Base-by-base conservation (phyloP, 2,113 vertebrate genomes). In the Thalassarche chlororhynchos region DNA sequence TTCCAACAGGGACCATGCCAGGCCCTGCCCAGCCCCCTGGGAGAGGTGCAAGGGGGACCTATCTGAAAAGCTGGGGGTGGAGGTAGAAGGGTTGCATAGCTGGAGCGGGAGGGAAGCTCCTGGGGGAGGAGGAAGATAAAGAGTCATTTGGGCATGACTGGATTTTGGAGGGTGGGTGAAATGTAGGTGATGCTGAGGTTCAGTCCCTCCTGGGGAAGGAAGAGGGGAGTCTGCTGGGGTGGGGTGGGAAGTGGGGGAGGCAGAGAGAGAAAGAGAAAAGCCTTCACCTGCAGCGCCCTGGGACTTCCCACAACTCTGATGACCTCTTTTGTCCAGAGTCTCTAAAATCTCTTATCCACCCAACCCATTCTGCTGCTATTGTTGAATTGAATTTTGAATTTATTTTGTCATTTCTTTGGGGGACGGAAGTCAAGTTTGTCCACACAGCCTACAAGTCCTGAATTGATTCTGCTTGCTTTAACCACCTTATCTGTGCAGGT, bases 21-120 rank as follows among this genome's bases (percentile, higher is more conserved):
- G 34, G 6, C 28, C 2, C n/a, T 69, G 24, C 20, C 17, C 66
- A 83, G 10, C 4, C 2, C 3, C 10, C 3, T 0, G 2, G 4
- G 60, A 82, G 5, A 34, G 0, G 7, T 71, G 31, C 24, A 55
- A 68, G 31, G 23, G 17, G 5, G 1, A 72, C 3, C 3, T 9
- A 40, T 16, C 4, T 0, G 0, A 55, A 92, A 84, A 69, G 14
- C 10, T 84, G 29, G 13, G 2, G 8, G 3, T 31, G 4, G 3
- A 84, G 12, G 19, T 74, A 38, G 32, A 76, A 26, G 13, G 29
- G 1, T n/a, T 46, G 6, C 21, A 36, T 38, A 46, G 5, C 29
- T 21, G 23, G 18, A 91, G 6, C 2, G 14, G 24, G 26, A 89
- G n/a, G 17, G 54, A 69, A 81, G 7, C 7, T 87, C 26, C 15